These are phyloP conservation scores for Elegia similella DNA, from an alignment of 2,888 invertebrate species.

Conservation along the genomic window DNA sequence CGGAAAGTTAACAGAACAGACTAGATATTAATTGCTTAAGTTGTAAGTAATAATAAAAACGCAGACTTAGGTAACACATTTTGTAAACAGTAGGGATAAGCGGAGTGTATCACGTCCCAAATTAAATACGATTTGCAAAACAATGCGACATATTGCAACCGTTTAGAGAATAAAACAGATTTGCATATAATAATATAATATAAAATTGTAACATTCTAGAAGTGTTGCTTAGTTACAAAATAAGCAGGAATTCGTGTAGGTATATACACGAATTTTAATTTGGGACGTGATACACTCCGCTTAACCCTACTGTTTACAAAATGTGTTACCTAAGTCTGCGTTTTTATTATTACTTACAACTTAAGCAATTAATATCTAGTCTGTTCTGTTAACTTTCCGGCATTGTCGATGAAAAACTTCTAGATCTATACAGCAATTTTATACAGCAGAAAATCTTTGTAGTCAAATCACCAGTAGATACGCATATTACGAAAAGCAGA, in stretches of 20 bases:
- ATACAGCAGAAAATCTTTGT: too few species aligned
- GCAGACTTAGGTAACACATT: slow-evolving; percentile 1
- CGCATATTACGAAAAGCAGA: too few species aligned
- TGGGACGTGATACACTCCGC: background rate
- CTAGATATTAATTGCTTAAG: slow-evolving; percentile 1
- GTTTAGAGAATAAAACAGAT: background rate
- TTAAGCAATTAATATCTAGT: slow-evolving; percentile 2
- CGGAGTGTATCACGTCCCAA: background rate
- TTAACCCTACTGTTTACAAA: background rate
- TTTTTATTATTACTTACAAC: background rate
- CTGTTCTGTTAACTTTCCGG: background rate
- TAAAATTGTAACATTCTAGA: too few species aligned
- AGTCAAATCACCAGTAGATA: too few species aligned
- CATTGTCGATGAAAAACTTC: too few species aligned
- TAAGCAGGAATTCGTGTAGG: too few species aligned
- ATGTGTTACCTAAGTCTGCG: background rate
- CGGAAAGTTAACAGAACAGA: background rate
- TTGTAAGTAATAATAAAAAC: slow-evolving; percentile 1
- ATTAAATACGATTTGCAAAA: slow-evolving; percentile 8
- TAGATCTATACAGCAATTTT: too few species aligned
- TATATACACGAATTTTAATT: too few species aligned
- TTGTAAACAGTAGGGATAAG: background rate
- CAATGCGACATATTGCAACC: background rate
- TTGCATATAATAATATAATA: too few species aligned
- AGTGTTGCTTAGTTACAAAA: too few species aligned